Base-by-base conservation (phyloP, 2,888 invertebrate genomes). In the Tetramorium bicarinatum region DNA sequence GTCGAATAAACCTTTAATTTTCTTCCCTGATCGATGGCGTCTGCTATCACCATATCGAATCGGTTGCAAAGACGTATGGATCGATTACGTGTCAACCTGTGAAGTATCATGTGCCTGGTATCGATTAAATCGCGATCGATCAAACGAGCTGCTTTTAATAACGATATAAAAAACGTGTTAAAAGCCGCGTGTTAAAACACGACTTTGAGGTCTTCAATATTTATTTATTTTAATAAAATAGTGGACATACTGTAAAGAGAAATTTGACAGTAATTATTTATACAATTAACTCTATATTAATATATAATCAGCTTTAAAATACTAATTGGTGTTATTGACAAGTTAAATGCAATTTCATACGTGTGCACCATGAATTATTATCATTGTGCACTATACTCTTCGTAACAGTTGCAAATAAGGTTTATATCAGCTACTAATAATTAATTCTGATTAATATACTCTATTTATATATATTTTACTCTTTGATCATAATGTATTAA, bases 1-100 rank as follows among this genome's bases (percentile, higher is more conserved):
- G 76, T 64, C 77, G 67, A 66, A 75, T 83, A 83, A 86, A 85
- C 89, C 89, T 80, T 71, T 87, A 82, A 87, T 87, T 87, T 85
- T 64, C 77, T 61, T 13, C 47, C 9, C 76, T 82, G 84, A 86
- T 87, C 88, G 80, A 88, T 84, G 72, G 54, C 44, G 75, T 38
- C 85, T 49, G 62, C 76, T 66, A 67, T 83, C 67, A 38, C 56
- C 18, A 38, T 59, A 25, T 21, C 72, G 47, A 80, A 80, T 80
- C 71, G 72, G 47, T 59, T 80, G 34, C 47, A 72, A 80, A 72
- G 59, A 80, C 56, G 71, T 69, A 59, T 80, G 25, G 72, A 80
- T 80, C 79, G 79, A 80, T 80, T 80, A 80, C 38, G 47, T 72
- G 79, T 80, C 79, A 72, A 80, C 72, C 59, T 59, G 79, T 72